phyloP scores from a whole-genome alignment of 2,888 invertebrate genomes.

The Leucophora obtusa region DNA sequence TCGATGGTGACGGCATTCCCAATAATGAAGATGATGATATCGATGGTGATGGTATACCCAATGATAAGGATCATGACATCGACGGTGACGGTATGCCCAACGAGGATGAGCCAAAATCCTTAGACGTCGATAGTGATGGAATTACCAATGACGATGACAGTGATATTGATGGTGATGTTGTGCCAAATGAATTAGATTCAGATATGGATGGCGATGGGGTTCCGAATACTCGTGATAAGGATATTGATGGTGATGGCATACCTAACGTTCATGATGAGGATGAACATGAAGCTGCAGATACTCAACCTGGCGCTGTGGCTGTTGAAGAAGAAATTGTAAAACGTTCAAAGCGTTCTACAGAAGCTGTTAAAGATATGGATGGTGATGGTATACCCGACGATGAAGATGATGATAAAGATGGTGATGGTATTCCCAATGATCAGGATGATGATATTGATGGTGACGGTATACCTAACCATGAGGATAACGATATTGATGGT shows the following conservation, averaged over 20 bases:
- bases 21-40: constrained; percentile 68
- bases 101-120: constrained; percentile 65
- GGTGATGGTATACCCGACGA: constrained; percentile 70
- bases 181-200: constrained; percentile 69
- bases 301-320: constrained; percentile 66
- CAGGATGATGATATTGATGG: constrained; percentile 71
- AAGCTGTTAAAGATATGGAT: constrained; percentile 71
- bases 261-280: constrained; percentile 78
- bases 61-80: constrained; percentile 64
- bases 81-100: constrained; percentile 66
- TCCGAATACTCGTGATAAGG: constrained; percentile 63
- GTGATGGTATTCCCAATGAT: constrained; percentile 68
- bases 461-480: constrained; percentile 79
- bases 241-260: constrained; percentile 78
- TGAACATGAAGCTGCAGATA: constrained; percentile 66
- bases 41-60: constrained; percentile 65
- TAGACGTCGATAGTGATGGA: constrained; percentile 68
- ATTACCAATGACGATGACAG: constrained; percentile 72
- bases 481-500: constrained; percentile 75
- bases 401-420: constrained; percentile 71
- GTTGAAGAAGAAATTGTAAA: constrained; percentile 71
- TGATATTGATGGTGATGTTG: constrained; percentile 71
- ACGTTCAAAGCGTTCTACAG: constrained; percentile 76
- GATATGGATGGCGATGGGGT: constrained; percentile 69
- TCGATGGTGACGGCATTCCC: constrained; percentile 78